Evolutionary conservation across 2,113 vertebrate genomes (phyloP).

Genomic region (Nannobrachium achirus): DNA sequence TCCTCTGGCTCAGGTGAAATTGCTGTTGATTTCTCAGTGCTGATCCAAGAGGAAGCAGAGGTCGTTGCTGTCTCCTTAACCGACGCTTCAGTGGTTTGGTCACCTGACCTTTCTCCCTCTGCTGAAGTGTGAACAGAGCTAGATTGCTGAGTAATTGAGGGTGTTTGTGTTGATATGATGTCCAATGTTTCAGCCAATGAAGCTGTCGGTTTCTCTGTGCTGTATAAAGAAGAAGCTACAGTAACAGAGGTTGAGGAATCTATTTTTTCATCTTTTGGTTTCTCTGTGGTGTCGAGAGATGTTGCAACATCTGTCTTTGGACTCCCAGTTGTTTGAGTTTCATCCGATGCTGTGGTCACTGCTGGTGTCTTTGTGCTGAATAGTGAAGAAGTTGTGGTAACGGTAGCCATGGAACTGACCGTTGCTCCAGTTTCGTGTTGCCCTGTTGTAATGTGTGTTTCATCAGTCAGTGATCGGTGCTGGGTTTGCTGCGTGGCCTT

Average conservation of each 20-base stretch:
- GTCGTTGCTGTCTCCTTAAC: no score
- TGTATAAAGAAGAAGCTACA: neutral
- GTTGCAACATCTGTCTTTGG: no score
- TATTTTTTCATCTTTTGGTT: neutral
- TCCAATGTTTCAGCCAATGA: neutral
- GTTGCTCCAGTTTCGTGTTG: neutral
- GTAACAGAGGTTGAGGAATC: neutral
- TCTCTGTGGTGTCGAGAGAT: no score
- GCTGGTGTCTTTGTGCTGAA: neutral
- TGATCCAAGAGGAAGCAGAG: neutral
- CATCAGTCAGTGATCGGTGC: no score
- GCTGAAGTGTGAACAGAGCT: neutral
- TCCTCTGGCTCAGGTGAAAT: no score
- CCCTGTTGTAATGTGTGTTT: neutral
- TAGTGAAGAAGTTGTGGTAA: neutral
- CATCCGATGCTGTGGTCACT: neutral
- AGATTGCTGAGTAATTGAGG: neutral
- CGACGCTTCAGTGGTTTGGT: conserved; percentile 25
- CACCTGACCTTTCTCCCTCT: conserved; percentile 11
- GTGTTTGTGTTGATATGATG: neutral
- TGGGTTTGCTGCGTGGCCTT: no score
- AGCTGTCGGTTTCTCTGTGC: neutral
- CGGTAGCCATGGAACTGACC: neutral
- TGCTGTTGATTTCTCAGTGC: conserved; percentile 20
- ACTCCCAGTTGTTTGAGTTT: neutral